Conservation (phyloP, 2,113 vertebrate genomes). For the Lepus americanus region DNA sequence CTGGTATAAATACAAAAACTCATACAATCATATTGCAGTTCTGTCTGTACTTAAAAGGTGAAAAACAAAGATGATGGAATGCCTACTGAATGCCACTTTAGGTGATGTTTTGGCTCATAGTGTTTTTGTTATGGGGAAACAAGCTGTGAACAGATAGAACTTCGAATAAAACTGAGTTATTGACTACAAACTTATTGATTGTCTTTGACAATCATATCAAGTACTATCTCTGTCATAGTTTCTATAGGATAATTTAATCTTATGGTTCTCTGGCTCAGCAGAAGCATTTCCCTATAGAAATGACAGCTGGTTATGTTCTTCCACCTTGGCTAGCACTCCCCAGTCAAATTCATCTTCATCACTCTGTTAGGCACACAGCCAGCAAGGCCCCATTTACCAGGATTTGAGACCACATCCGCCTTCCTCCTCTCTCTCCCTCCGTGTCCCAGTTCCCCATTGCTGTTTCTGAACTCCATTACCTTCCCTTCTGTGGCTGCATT, state of each 20-base stretch:
- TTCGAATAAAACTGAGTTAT: background rate
- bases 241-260: background rate
- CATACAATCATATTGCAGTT: background rate
- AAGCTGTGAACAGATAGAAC: background rate
- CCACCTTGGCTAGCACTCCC: background rate
- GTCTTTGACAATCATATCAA: background rate
- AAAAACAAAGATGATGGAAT: background rate
- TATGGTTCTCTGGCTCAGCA: background rate
- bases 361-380: background rate
- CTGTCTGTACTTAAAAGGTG: background rate
- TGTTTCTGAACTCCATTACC: background rate
- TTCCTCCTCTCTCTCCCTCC: accelerated
- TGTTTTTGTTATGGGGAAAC: background rate
- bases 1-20: background rate
- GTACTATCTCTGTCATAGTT: background rate
- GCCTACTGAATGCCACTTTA: background rate
- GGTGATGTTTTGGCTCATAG: background rate
- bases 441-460: background rate
- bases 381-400: background rate
- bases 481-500: background rate
- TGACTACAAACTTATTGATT: background rate
- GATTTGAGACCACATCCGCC: accelerated
- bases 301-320: background rate
- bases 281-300: background rate
- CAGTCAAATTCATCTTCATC: background rate